A percentile compares a stretch with the other conserved stretches of the same genome.
Conservation (phyloP, 1,140 invertebrate species). For the Scaptomyza hsui region DNA sequence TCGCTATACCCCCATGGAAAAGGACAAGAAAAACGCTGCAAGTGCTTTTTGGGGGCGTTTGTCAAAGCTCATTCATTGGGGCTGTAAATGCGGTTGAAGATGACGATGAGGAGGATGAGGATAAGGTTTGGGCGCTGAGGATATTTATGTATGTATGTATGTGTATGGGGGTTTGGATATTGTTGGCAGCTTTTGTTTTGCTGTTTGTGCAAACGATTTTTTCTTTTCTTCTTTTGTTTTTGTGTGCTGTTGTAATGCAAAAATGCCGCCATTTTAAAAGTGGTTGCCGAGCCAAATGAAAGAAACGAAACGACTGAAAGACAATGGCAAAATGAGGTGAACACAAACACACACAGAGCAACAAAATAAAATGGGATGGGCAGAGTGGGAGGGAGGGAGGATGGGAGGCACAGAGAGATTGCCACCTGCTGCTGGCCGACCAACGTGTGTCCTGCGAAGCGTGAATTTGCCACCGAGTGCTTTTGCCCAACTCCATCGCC, state of each 20-base stretch:
- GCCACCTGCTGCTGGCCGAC: not conserved
- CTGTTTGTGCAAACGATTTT: conserved; percentile 70
- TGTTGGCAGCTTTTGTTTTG: conserved; percentile 65
- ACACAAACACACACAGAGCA: not conserved
- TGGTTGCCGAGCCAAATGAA: conserved; percentile 34
- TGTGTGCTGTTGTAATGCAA: conserved; percentile 56
- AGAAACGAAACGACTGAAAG: conserved; percentile 29
- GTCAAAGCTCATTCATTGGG: conserved; percentile 52
- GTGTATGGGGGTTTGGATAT: conserved; percentile 37
- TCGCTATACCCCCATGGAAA: conserved; percentile 1
- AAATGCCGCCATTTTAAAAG: conserved; percentile 69
- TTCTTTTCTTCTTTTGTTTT: not conserved
- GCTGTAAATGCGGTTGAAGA: conserved; percentile 34
- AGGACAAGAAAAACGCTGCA: conserved; percentile 5
- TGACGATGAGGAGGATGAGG: conserved; percentile 19
- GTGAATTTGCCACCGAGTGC: conserved; percentile 29
- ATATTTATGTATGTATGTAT: not conserved
- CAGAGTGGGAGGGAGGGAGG: not conserved
- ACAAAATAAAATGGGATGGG: not conserved
- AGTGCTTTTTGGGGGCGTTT: conserved; percentile 48
- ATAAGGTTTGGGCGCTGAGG: conserved; percentile 12
- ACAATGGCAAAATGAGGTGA: conserved; percentile 43
- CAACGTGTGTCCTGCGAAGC: conserved; percentile 12
- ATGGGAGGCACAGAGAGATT: not conserved
- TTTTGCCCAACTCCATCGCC: not conserved